Conservation (phyloP, 2,797 vertebrate genomes). For the Dromococcyx pavoninus region DNA sequence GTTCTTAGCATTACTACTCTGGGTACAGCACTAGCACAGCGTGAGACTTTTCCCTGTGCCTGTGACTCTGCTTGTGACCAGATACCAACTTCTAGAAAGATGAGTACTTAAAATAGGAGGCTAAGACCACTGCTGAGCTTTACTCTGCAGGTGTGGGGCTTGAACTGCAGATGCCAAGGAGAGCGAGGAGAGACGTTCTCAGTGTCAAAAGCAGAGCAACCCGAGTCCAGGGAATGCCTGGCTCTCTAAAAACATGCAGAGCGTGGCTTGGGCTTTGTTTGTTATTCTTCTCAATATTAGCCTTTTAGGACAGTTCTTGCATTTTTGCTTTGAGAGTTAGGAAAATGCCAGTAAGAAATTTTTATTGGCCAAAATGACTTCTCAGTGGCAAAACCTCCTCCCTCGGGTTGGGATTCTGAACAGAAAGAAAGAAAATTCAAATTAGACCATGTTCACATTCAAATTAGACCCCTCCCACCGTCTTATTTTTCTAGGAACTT, state of each 20-base stretch:
- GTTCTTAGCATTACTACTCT: neutral
- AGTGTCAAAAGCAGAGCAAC: neutral
- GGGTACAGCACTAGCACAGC: neutral
- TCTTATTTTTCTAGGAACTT: neutral
- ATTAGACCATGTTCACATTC: neutral
- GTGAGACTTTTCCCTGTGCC: neutral
- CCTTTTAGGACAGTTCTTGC: conserved; percentile 36
- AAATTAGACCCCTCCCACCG: neutral
- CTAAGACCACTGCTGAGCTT: neutral
- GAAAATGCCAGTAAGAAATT: neutral
- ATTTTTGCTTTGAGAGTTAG: neutral
- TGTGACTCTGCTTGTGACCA: conserved; percentile 12
- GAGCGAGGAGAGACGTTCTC: neutral
- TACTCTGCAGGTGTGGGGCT: neutral
- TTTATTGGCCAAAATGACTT: neutral
- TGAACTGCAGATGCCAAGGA: neutral
- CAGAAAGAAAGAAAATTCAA: neutral
- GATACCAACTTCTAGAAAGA: neutral
- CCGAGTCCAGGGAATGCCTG: neutral
- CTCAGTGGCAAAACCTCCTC: neutral
- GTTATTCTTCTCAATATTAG: conserved; percentile 9
- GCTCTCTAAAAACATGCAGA: neutral
- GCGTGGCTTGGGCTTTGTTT: neutral
- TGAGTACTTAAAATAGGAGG: neutral
- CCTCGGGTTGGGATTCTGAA: conserved; percentile 9